Evolutionary conservation across 2,888 invertebrate species (phyloP).

Genomic region (Xylota segnis): DNA sequence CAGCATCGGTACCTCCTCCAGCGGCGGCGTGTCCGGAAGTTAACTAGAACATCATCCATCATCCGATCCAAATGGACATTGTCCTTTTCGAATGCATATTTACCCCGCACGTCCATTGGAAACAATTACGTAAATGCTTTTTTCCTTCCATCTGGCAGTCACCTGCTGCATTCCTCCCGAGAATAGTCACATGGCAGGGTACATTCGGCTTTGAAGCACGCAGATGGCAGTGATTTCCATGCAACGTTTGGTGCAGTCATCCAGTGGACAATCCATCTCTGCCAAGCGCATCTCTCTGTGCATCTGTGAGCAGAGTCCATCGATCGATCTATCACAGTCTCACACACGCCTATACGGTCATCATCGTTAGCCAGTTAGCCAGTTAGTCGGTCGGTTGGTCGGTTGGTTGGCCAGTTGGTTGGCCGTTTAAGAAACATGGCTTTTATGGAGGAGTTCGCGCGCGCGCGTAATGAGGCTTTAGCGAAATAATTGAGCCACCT

Average conservation of each 20-base stretch:
- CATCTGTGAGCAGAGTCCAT: constrained; percentile 31
- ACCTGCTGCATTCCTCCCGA: constrained; percentile 68
- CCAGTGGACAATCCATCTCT: constrained; percentile 64
- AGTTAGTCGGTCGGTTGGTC: neutral
- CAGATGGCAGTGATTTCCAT: constrained; percentile 63
- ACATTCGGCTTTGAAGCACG: neutral
- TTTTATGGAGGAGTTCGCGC: constrained; percentile 73
- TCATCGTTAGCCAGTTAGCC: constrained; percentile 25
- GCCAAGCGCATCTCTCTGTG: constrained; percentile 36
- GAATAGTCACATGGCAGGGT: constrained; percentile 56
- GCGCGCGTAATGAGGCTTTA: constrained; percentile 70
- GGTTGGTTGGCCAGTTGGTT: neutral
- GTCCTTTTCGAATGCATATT: constrained; percentile 49
- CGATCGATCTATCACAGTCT: constrained; percentile 65
- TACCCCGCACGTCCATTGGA: constrained; percentile 30
- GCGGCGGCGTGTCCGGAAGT: constrained; percentile 68
- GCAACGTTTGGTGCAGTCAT: constrained; percentile 46
- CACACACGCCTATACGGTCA: constrained; percentile 55
- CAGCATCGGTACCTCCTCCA: constrained; percentile 17
- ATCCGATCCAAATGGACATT: constrained; percentile 67
- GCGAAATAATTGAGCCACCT: constrained; percentile 71
- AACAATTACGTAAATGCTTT: constrained; percentile 66
- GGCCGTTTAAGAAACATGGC: neutral
- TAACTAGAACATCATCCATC: constrained; percentile 72
- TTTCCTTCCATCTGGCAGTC: constrained; percentile 30